These are phyloP conservation scores for Dryococelus australis DNA, from an alignment of 2,888 invertebrate genomes.

Conservation along the genomic window DNA sequence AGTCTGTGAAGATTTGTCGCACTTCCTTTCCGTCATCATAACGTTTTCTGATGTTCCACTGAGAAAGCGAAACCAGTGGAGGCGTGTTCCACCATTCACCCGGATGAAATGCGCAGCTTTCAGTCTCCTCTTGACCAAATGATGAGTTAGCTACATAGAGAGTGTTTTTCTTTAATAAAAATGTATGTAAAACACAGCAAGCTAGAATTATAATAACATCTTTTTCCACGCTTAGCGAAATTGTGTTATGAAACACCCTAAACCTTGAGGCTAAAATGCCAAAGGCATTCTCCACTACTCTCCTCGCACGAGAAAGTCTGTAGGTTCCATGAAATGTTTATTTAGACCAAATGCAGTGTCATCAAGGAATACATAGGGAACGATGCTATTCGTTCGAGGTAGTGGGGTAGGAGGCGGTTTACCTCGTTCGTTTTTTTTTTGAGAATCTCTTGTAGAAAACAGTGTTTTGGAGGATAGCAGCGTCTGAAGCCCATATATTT, in stretches of 20 bases:
- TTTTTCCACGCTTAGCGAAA: not conserved
- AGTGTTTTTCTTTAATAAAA: not conserved
- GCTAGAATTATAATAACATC: not conserved
- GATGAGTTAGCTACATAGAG: not conserved
- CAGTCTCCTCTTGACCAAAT: constrained; percentile 13
- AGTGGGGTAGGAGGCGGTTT: not conserved
- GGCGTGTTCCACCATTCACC: not conserved
- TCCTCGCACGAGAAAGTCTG: constrained; percentile 11
- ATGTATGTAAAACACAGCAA: constrained; percentile 12
- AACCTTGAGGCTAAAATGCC: constrained; percentile 20
- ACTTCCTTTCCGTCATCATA: constrained; percentile 16
- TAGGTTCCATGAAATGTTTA: constrained; percentile 20
- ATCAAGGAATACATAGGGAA: constrained; percentile 17
- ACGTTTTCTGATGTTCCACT: not conserved
- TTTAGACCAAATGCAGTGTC: constrained; percentile 3
- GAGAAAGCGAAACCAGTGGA: not conserved
- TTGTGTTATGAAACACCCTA: not conserved
- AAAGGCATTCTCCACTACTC: constrained; percentile 10
- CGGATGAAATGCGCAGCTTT: not conserved
- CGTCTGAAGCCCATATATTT: not conserved
- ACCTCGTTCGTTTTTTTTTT: not conserved
- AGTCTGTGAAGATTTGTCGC: not conserved
- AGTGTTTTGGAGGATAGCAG: not conserved
- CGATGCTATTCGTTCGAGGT: not conserved
- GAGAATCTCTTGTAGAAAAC: not conserved